Percentiles rank a stretch among this genome's conserved stretches.
Conservation (phyloP, 2,113 vertebrate species). For the Brienomyrus longianalis region DNA sequence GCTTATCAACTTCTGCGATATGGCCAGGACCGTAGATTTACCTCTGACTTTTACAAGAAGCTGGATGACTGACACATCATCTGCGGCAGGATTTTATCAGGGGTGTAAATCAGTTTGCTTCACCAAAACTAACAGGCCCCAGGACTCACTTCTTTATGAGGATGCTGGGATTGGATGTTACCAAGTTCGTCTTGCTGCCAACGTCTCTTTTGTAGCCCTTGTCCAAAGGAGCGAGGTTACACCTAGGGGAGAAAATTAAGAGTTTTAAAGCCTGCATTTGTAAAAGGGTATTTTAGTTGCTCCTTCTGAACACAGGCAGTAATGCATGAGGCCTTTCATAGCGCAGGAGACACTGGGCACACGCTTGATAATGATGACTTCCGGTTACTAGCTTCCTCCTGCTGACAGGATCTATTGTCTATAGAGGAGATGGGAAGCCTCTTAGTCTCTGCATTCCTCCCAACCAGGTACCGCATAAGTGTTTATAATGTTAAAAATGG, state of each 20-base stretch:
- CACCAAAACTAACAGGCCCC: background rate
- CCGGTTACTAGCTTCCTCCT: background rate
- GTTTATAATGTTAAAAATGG: background rate
- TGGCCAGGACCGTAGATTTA: background rate
- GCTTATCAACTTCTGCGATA: too few species aligned
- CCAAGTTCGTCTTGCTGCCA: constrained; percentile 80
- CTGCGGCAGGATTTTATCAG: background rate
- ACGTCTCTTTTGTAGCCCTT: constrained; percentile 70
- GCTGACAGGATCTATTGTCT: background rate
- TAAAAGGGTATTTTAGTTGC: background rate
- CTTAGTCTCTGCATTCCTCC: background rate
- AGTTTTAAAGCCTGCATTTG: background rate
- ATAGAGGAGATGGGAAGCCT: background rate
- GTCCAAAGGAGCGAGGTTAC: constrained; percentile 80
- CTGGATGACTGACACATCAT: background rate
- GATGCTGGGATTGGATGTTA: constrained; percentile 92
- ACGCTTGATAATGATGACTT: background rate
- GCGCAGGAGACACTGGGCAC: background rate
- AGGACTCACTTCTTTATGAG: constrained; percentile 74
- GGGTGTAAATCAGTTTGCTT: background rate
- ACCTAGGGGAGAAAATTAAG: constrained; percentile 55
- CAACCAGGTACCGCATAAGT: background rate
- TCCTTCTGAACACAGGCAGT: background rate
- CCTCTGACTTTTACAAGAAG: background rate
- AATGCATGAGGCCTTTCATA: background rate